phyloP scores from a whole-genome alignment of 2,113 vertebrate genomes.

The Barbus barbus region DNA sequence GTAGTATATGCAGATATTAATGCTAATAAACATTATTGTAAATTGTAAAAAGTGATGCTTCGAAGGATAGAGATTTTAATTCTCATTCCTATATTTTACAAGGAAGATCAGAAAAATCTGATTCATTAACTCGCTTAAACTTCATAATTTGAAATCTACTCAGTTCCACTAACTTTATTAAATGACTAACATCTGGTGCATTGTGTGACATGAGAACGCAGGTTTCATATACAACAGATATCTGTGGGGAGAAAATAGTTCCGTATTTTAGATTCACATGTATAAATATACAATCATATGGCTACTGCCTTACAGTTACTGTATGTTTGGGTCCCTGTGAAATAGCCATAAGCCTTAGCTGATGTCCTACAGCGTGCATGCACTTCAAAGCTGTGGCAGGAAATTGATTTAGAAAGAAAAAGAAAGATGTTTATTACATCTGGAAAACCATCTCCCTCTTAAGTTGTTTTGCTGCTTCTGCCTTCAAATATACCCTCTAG shows the following conservation, averaged over 20 bases:
- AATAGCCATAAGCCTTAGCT: background rate
- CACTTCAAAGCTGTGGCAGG: conserved; percentile 26
- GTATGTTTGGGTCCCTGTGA: background rate
- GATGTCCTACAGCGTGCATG: background rate
- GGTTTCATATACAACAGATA: too few relatives aligned
- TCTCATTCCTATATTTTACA: background rate
- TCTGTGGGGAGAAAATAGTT: too few relatives aligned
- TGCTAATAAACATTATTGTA: background rate
- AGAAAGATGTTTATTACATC: conserved; percentile 42
- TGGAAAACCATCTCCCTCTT: conserved; percentile 38
- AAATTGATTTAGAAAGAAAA: conserved; percentile 27
- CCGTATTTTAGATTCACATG: too few relatives aligned
- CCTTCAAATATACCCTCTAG: conserved; percentile 25
- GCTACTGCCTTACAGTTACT: background rate
- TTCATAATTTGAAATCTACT: background rate
- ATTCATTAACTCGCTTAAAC: background rate
- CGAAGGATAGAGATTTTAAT: background rate
- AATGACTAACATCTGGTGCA: background rate
- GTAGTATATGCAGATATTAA: background rate
- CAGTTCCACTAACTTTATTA: background rate
- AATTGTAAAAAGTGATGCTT: background rate
- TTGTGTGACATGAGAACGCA: background rate
- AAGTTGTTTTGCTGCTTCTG: conserved; percentile 42
- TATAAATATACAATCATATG: background rate
- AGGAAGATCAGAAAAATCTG: background rate